Percentiles rank a stretch among this genome's conserved stretches.
phyloP scores from a whole-genome alignment of 2,797 vertebrate species.

The Sardinella longiceps region DNA sequence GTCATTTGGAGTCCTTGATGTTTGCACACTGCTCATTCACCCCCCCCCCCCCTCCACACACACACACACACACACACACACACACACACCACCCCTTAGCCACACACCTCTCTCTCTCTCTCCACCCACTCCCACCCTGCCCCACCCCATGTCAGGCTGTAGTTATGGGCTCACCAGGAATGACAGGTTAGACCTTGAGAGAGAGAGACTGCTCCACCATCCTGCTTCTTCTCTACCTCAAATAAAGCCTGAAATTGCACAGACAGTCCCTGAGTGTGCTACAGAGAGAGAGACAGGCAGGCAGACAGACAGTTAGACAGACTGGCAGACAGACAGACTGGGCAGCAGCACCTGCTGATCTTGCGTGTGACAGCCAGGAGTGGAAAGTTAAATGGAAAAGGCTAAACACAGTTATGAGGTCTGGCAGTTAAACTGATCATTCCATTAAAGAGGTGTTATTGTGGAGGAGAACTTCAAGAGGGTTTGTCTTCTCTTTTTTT shows the following conservation, averaged over 20 bases:
- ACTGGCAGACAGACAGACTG: not conserved
- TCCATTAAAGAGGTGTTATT: not conserved
- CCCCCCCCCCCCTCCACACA: not conserved
- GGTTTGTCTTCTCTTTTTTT: not conserved
- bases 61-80: too few species aligned
- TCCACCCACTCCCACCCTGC: not conserved
- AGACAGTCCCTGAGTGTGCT: not conserved
- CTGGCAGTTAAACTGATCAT: not conserved
- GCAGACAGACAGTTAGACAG: not conserved
- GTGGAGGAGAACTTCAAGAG: not conserved
- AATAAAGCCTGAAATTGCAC: slow-evolving; percentile 17
- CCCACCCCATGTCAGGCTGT: slow-evolving; percentile 59
- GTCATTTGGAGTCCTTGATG: slow-evolving; percentile 73
- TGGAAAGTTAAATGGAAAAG: not conserved
- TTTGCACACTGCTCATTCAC: slow-evolving; percentile 71
- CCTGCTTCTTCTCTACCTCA: slow-evolving; percentile 45
- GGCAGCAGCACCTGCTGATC: not conserved
- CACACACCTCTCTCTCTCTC: not conserved
- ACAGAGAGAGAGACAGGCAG: not conserved
- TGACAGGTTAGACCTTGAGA: slow-evolving; percentile 72
- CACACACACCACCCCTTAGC: too few species aligned
- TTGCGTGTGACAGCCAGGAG: not conserved
- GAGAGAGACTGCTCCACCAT: slow-evolving; percentile 70
- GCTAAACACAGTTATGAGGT: not conserved
- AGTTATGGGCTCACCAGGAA: slow-evolving; percentile 78